Evolutionary conservation across 1,140 invertebrate genomes (phyloP).

Genomic region (Penaeus chinensis): DNA sequence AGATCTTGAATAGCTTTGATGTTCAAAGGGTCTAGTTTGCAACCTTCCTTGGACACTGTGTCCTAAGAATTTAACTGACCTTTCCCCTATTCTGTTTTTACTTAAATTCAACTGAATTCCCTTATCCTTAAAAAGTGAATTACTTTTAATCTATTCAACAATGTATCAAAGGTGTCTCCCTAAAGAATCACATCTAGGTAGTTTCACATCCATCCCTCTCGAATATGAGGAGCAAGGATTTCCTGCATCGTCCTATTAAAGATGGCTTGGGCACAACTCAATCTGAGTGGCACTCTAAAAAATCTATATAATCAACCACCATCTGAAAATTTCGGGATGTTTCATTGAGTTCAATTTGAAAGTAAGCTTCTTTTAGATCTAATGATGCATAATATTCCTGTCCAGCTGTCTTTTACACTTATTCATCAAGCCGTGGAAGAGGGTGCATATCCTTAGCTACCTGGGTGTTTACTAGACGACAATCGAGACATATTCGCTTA

Average conservation of each 20-base stretch:
- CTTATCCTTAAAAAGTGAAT: background rate
- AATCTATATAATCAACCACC: background rate
- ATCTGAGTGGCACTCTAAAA: background rate
- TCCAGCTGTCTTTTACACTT: background rate
- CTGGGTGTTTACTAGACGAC: background rate
- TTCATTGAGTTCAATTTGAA: background rate
- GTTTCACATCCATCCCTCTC: background rate
- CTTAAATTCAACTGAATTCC: background rate
- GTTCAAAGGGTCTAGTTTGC: background rate
- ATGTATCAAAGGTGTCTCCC: conserved; percentile 8
- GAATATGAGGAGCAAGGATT: background rate
- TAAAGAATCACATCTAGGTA: background rate
- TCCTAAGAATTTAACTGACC: background rate
- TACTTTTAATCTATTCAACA: background rate
- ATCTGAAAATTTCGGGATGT: background rate
- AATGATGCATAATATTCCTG: background rate
- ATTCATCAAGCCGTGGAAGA: background rate
- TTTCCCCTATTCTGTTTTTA: too few species aligned
- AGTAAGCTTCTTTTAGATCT: conserved; percentile 2
- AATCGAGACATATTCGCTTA: background rate
- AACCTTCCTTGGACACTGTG: background rate
- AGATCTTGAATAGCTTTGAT: background rate
- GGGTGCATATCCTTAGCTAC: background rate
- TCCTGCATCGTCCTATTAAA: conserved; percentile 6
- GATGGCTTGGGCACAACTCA: background rate